Evolutionary conservation across 2,888 invertebrate species (phyloP).

Genomic region (Diadegma fenestrale): DNA sequence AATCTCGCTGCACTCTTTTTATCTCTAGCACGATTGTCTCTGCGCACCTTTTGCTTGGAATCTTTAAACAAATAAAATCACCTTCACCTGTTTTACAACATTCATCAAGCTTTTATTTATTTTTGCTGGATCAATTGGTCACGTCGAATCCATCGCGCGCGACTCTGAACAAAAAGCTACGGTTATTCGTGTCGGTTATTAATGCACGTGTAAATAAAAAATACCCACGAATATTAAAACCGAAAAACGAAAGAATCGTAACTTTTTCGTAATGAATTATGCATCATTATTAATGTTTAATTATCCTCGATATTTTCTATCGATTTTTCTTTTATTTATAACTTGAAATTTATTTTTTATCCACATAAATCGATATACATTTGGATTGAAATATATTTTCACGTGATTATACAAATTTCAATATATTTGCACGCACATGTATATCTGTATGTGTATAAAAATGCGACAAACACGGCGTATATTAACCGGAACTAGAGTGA

Average conservation of each 20-base stretch:
- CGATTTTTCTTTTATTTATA: background rate
- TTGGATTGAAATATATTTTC: background rate
- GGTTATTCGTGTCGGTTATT: conserved; percentile 4
- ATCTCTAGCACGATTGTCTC: conserved; percentile 13
- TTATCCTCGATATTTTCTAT: background rate
- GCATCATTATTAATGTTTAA: conserved; percentile 6
- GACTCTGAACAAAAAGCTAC: conserved; percentile 8
- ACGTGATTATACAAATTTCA: background rate
- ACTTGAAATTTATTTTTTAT: background rate
- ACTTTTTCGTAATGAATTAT: background rate
- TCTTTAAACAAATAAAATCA: background rate
- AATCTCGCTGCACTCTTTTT: conserved; percentile 26
- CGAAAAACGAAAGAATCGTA: background rate
- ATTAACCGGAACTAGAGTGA: conserved; percentile 58
- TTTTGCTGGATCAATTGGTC: background rate
- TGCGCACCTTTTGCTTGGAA: background rate
- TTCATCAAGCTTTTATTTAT: background rate
- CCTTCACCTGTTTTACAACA: background rate
- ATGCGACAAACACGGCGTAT: conserved; percentile 62
- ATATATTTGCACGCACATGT: conserved; percentile 7
- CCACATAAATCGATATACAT: background rate
- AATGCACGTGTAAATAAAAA: background rate
- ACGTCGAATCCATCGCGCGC: conserved; percentile 40
- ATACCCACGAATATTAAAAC: background rate
- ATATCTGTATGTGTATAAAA: conserved; percentile 13